Conservation (phyloP, 2,797 vertebrate species). For the Paratrypauchen microcephalus region DNA sequence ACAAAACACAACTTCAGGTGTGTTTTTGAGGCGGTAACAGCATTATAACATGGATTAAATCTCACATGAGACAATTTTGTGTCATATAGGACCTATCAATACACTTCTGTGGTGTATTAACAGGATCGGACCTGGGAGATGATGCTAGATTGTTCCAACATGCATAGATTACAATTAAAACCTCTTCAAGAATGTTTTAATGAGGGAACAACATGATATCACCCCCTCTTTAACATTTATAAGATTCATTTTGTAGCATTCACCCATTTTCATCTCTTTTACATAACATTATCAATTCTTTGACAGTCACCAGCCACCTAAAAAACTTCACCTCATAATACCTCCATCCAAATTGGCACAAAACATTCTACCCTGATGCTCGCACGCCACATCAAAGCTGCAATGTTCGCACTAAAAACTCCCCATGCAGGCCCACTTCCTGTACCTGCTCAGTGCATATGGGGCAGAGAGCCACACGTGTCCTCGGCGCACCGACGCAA, state of each 20-base stretch:
- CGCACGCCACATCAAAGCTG: conserved; percentile 39
- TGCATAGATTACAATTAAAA: no score
- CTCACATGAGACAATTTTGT: no score
- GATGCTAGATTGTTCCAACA: no score
- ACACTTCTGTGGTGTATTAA: no score
- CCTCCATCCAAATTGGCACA: background rate
- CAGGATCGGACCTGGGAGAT: no score
- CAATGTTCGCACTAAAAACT: conserved; percentile 31
- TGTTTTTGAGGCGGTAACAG: no score
- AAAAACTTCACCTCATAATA: background rate
- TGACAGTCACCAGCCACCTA: background rate
- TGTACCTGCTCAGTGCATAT: conserved; percentile 26
- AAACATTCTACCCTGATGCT: conserved; percentile 26
- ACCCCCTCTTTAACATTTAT: no score
- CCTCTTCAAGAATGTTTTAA: no score
- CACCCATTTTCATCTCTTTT: background rate
- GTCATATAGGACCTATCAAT: no score
- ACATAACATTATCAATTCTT: background rate
- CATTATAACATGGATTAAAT: no score
- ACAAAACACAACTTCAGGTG: no score
- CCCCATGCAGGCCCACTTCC: conserved; percentile 32
- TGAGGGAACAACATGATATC: no score
- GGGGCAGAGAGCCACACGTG: conserved; percentile 1
- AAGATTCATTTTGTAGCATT: background rate
- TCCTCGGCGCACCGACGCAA: conserved; percentile 1